Base-by-base conservation (phyloP, 2,888 invertebrate genomes). In the Steinernema carpocapsae region DNA sequence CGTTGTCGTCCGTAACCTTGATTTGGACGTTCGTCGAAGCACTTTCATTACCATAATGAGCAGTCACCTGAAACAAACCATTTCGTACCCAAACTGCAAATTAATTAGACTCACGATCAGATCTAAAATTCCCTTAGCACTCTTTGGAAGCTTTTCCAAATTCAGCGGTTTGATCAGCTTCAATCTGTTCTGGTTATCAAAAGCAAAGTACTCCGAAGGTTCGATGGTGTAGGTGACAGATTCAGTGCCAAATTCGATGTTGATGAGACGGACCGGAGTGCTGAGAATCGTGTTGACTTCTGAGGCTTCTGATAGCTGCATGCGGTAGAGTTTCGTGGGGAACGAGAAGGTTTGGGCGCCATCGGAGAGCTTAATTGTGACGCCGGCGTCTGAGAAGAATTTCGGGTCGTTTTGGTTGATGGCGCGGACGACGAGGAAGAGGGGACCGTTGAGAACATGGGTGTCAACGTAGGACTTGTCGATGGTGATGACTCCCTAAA, bases 341-440 rank as follows among this genome's bases (percentile, higher is more conserved):
- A 87, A 87, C 22, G 72, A 70, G 29, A 80, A 64, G n/a, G 42
- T 72, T 6, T 72, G 24, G 10, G 24, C 14, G 37, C 32, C 46
- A 19, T 56, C 42, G 1, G 52, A 45, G 22, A 77, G 52, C n/a
- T 51, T 45, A 70, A 76, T 29, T 10, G 26, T 77, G n/a, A 85
- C 84, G 24, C 83, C 83, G 56, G 83, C 84, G 76, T 87, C 86
- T 14, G 85, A 85, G 71, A 80, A 86, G 76, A 81, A 86, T 12
- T 78, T 74, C 2, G 77, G 78, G 48, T 76, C 78, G 12, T 81
- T 76, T 7, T 74, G 26, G 72, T 86, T 86, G 14, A 75, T 75
- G 0, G 87, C 86, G 14, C 86, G 77, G 12, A 86, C 77, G 0
- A 87, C 86, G 10, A 86, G 77, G 71, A 87, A 86, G 12, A 77